Evolutionary conservation across 2,113 vertebrate genomes (phyloP), one percentile per base, ranked within the genome.

Genomic region (Dunckerocampus dactyliophorus): DNA sequence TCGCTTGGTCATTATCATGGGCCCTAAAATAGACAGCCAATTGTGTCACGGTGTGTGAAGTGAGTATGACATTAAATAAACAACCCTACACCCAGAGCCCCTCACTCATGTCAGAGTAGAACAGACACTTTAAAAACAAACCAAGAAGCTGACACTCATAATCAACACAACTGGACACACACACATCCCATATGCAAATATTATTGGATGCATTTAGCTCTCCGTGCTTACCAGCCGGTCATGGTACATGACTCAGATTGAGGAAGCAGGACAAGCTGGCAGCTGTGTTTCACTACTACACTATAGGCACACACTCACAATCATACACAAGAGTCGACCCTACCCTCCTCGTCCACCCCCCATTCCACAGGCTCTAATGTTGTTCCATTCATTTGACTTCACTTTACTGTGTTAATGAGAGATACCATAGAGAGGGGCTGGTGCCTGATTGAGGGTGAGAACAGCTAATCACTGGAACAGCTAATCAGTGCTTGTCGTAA

Each of bases 401-500:
- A 69, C 79, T 81, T 76, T 69, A 74, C 64, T 69, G 76, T 80
- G 76, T 74, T 86, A 85, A 86, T 83, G 75, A 82, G 85, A 74
- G 76, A 63, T 68, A 62, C 61, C 49, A 63, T 63, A 37, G 84
- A 76, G 78, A 79, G 73, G 66, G 49, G 74, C 75, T 20, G 72
- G 56, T 50, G 47, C 59, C 69, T 87, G 85, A 85, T 83, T 83
- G 84, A 87, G 85, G 80, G 70, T 75, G 82, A 77, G 87, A 81
- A 75, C 47, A 53, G 71, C 81, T 85, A 86, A 89, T 89, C 85
- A 86, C 81, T 88, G 79, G 66, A 83, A 84, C 84, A 81, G 82
- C 84, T 88, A 85, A 89, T 89, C 85, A 89, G 77, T 77, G 80
- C 84, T 82, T 84, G 84, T 85, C 75, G 80, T 88, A 84, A 85